phyloP scores from a whole-genome alignment of 1,140 invertebrate genomes.

The Nephila pilipes region DNA sequence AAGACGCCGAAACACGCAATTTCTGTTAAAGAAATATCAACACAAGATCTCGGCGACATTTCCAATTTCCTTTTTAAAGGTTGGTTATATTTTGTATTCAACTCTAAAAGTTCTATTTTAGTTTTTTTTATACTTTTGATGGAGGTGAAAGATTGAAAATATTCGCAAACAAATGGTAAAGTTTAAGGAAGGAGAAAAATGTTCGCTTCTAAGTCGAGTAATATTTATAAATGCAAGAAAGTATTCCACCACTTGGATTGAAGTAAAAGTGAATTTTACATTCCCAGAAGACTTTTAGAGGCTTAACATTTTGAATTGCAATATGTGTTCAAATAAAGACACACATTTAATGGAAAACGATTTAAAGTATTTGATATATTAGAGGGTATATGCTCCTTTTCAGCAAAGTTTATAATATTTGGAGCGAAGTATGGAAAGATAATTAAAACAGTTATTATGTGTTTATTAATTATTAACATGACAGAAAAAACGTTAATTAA shows the following conservation, averaged over 20 bases:
- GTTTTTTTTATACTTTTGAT: too few relatives aligned
- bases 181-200: not conserved
- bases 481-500: too few relatives aligned
- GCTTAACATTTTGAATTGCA: not conserved
- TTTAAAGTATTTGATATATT: not conserved
- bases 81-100: conserved; percentile 9
- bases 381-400: not conserved
- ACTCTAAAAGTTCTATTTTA: not conserved
- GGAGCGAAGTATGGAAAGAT: too few relatives aligned
- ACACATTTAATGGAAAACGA: not conserved
- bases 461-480: too few relatives aligned
- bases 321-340: not conserved
- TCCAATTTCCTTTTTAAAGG: conserved; percentile 23
- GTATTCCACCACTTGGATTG: not conserved
- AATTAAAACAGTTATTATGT: too few relatives aligned
- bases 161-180: conserved; percentile 1
- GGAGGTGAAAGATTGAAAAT: not conserved
- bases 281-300: not conserved
- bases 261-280: not conserved
- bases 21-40: not conserved
- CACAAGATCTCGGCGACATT: conserved; percentile 26
- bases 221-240: not conserved
- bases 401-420: not conserved
- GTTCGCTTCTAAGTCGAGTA: not conserved
- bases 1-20: too few relatives aligned